These are phyloP conservation scores for Dicranocentrus wangi DNA, from an alignment of 2,888 invertebrate species.

Conservation along the genomic window DNA sequence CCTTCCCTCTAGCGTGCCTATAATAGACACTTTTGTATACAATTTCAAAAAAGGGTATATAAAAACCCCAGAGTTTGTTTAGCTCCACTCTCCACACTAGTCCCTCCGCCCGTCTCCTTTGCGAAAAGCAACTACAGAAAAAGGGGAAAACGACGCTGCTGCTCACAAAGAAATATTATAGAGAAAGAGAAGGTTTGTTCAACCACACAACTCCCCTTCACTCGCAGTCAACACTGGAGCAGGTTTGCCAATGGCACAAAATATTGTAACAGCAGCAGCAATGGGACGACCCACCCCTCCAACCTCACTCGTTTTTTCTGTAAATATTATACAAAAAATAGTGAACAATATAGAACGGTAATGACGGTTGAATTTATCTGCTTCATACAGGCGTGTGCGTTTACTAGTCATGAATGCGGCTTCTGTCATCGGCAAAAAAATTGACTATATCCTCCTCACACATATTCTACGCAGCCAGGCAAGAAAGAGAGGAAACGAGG, in stretches of 20 bases:
- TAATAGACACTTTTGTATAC: neutral
- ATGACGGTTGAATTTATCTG: constrained; percentile 35
- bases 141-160: neutral
- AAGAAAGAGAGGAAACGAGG: too few relatives aligned
- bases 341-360: neutral
- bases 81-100: too few relatives aligned
- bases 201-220: neutral
- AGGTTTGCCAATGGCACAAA: constrained; percentile 9
- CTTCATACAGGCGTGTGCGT: constrained; percentile 25
- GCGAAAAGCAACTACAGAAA: too few relatives aligned
- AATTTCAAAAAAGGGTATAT: too few relatives aligned
- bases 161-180: too few relatives aligned
- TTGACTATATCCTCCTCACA: neutral
- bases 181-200: constrained; percentile 1
- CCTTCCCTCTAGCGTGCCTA: constrained; percentile 2
- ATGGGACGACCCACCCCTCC: neutral
- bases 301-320: too few relatives aligned
- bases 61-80: too few relatives aligned
- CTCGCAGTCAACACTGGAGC: neutral
- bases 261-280: constrained; percentile 2
- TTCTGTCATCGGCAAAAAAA: neutral
- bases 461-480: neutral
- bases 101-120: too few relatives aligned
- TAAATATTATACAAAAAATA: constrained; percentile 11
- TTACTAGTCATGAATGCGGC: constrained; percentile 12